Base-by-base conservation (phyloP, 2,888 invertebrate species). In the Bombylius discolor region DNA sequence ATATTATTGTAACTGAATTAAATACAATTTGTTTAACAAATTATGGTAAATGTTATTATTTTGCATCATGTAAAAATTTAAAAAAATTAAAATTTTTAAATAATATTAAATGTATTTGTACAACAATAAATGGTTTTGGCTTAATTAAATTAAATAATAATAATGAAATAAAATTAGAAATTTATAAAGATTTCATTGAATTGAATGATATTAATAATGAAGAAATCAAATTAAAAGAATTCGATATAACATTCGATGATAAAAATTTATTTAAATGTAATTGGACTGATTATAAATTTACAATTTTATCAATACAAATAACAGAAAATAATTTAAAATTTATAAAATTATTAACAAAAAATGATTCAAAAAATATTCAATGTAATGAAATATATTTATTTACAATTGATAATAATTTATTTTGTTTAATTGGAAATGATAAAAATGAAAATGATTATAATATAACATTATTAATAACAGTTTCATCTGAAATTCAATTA, bases 191-290 rank as follows among this genome's bases (percentile, higher is more conserved):
- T 62, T 58, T 68, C 23, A 23, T 3, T 65, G 64, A 1, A 64
- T 65, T 44, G 54, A 68, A 31, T 66, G 64, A 5, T 23, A 67
- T 64, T 50, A 61, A 58, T 1, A 57, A 60, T 1, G 65, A 65
- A 13, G 63, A 65, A 0, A 47, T 65, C n/a, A 54, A 61, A 5
- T 61, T 63, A 23, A 23, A 23, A 5, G 62, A 63, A 23, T 71
- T 65, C 53, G 68, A 72, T 56, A 65, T 72, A 5, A 70, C 68
- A 36, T 72, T 68, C 52, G 69, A 72, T 60, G 65, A 69, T 4
- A 59, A 58, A 7, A 71, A 70, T 59, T 46, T 70, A 4, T 70
- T 72, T 32, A 66, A 69, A 49, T 65, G 67, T 23, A 61, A 67
- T 4, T 72, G 70, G 70, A 53, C 58, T 9, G 62, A 66, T 52